phyloP scores from a whole-genome alignment of 2,888 invertebrate species.

The Ectemnius cavifrons region DNA sequence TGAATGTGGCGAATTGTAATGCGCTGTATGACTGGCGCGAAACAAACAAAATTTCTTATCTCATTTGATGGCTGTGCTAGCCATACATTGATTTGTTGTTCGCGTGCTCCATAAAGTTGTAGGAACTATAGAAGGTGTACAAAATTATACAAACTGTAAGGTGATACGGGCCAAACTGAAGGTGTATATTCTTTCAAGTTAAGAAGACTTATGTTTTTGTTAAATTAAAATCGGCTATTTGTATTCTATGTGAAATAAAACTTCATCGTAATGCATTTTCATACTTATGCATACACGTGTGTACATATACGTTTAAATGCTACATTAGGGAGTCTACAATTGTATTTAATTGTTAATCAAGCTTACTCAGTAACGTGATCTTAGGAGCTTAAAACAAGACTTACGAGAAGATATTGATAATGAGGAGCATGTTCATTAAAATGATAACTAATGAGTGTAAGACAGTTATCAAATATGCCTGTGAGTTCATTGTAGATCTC shows the following conservation, averaged over 20 bases:
- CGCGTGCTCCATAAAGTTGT: too few species aligned
- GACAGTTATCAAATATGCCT: slow-evolving; percentile 25
- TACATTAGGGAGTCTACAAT: slow-evolving; percentile 38
- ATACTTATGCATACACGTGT: slow-evolving; percentile 30
- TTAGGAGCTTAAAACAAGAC: too few species aligned
- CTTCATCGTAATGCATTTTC: slow-evolving; percentile 36
- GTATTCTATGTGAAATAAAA: slow-evolving; percentile 35
- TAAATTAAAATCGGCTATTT: slow-evolving; percentile 38
- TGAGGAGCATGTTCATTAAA: slow-evolving; percentile 7
- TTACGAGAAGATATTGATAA: too few species aligned
- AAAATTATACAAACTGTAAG: slow-evolving; percentile 24
- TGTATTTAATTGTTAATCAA: slow-evolving; percentile 32
- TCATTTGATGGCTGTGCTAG: too few species aligned
- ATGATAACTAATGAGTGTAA: slow-evolving; percentile 31
- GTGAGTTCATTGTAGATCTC: slow-evolving; percentile 16
- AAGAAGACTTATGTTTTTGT: slow-evolving; percentile 38
- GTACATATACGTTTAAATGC: slow-evolving; percentile 30
- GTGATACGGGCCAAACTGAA: slow-evolving; percentile 11
- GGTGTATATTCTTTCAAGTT: slow-evolving; percentile 27
- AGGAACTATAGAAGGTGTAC: slow-evolving; percentile 33
- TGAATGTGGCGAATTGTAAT: slow-evolving; percentile 44
- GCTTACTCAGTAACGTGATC: too few species aligned
- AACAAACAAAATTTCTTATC: too few species aligned
- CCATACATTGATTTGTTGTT: too few species aligned
- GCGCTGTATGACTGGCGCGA: slow-evolving; percentile 23